These are phyloP conservation scores for Hyalella azteca DNA, from an alignment of 2,888 invertebrate species.

Conservation along the genomic window DNA sequence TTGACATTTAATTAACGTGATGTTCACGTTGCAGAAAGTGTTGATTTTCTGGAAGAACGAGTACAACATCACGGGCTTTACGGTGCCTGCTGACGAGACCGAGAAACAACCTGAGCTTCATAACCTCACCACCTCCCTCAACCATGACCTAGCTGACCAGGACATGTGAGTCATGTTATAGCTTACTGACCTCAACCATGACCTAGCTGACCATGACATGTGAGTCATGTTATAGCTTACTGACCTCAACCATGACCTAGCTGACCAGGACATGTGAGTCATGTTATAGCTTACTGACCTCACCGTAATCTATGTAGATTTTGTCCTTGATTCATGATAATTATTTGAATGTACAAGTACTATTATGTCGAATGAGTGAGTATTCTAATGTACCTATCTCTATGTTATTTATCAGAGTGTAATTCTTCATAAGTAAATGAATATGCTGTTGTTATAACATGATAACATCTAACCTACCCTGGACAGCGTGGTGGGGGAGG, in stretches of 20 bases:
- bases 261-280: slow-evolving; percentile 23
- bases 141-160: background rate
- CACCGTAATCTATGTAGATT: no score
- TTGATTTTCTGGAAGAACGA: slow-evolving; percentile 10
- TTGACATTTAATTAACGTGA: no score
- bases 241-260: background rate
- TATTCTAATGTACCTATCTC: no score
- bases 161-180: slow-evolving; percentile 4
- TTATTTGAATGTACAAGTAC: no score
- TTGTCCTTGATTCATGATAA: no score
- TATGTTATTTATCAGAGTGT: no score
- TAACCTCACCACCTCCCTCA: slow-evolving; percentile 15
- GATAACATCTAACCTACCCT: background rate
- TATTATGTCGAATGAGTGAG: no score
- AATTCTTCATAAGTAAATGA: no score
- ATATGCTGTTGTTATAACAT: no score
- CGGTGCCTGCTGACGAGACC: background rate
- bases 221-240: background rate
- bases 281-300: background rate
- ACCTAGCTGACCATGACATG: slow-evolving; percentile 9
- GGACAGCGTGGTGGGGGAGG: slow-evolving; percentile 6
- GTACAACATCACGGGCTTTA: slow-evolving; percentile 33
- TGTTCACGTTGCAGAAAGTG: slow-evolving; percentile 26
- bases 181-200: background rate
- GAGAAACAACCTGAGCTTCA: slow-evolving; percentile 5